Evolutionary conservation across 1,140 invertebrate species (phyloP), one percentile per base, ranked within the genome.

Genomic region (Saxidomus purpurata): DNA sequence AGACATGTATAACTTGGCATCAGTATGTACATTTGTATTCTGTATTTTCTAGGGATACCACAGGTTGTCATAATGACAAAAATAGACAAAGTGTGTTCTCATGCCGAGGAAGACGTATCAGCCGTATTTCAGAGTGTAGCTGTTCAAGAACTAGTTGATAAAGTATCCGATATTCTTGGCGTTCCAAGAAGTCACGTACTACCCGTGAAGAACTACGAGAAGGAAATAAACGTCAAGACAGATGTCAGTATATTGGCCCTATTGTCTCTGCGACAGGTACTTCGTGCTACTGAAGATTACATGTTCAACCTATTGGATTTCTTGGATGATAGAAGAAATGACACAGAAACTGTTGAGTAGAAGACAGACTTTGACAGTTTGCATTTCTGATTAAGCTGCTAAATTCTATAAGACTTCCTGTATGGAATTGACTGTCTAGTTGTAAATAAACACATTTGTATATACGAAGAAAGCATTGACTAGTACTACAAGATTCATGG

Each of bases 11-110:
- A n/a, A n/a, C n/a, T n/a, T n/a, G n/a, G n/a, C n/a, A n/a, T n/a
- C n/a, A n/a, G n/a, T n/a, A n/a, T n/a, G n/a, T n/a, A n/a, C n/a
- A n/a, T n/a, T n/a, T n/a, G n/a, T n/a, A n/a, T n/a, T n/a, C n/a
- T n/a, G n/a, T n/a, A n/a, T 28, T n/a, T 59, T 22, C 0, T 36
- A 89, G 87, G 59, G 19, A 31, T 90, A 31, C 71, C 89, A 71
- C 82, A 85, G 47, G 71, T 90, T 19, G 38, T 90, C 9, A 40
- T 90, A 17, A 22, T 90, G 31, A 90, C 89, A 25, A 90, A 90
- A 67, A 71, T 90, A 1, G 89, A 90, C 69, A 77, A 85, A 38
- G 38, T 85, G 0, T 77, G 81, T 34, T 63, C 69, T 40, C 8
- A 34, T n/a, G 89, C 80, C 4, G 71, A 77, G 9, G 81, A 77